These are phyloP conservation scores for Tachina grossa DNA, from an alignment of 2,888 invertebrate genomes.

Conservation along the genomic window DNA sequence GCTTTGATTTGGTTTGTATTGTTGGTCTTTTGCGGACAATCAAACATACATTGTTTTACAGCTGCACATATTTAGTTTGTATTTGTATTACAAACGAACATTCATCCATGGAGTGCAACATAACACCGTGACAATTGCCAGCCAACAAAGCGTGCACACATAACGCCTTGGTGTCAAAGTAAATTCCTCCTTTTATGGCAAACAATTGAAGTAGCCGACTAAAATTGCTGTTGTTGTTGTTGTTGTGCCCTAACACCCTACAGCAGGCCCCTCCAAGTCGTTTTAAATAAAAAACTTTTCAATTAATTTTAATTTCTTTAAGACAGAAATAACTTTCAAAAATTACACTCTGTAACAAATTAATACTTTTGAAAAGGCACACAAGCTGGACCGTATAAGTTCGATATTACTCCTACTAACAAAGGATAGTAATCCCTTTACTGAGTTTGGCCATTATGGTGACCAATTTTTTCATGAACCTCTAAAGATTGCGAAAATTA, in stretches of 20 bases:
- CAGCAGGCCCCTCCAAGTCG: not conserved
- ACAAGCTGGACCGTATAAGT: too few relatives aligned
- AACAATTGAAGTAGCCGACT: constrained; percentile 73
- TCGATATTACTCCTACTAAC: too few relatives aligned
- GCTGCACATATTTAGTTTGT: constrained; percentile 47
- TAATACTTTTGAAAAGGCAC: too few relatives aligned
- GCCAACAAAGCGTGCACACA: constrained; percentile 68
- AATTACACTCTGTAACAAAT: too few relatives aligned
- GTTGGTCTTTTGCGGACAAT: constrained; percentile 38
- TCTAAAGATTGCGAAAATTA: too few relatives aligned
- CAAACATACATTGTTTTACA: constrained; percentile 51
- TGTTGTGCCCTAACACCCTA: constrained; percentile 32
- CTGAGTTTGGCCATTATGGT: too few relatives aligned
- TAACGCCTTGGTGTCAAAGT: constrained; percentile 73
- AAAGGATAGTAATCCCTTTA: too few relatives aligned
- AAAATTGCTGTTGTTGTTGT: constrained; percentile 63
- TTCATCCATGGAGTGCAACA: constrained; percentile 36
- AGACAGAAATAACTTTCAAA: not conserved
- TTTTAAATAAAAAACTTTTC: not conserved
- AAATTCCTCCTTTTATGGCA: constrained; percentile 73
- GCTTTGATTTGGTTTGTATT: constrained; percentile 62
- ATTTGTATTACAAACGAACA: constrained; percentile 25
- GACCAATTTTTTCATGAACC: too few relatives aligned
- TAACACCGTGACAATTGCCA: constrained; percentile 70
- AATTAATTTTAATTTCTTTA: not conserved